These are phyloP conservation scores for Stichopus horrens DNA, from an alignment of 53 echinoderm and acorn worm genomes.

Conservation along the genomic window DNA sequence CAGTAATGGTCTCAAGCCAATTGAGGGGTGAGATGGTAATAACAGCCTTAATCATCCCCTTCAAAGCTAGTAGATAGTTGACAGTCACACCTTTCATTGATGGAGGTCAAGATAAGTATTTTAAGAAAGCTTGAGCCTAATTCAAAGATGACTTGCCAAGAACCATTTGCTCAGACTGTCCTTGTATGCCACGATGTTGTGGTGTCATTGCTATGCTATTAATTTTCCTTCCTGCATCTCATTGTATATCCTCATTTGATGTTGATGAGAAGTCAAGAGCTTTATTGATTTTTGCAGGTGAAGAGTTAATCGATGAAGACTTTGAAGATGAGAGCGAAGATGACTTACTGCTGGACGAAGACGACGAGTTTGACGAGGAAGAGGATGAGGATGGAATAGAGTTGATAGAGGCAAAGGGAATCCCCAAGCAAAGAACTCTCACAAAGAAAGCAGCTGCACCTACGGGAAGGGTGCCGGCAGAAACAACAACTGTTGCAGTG, in stretches of 20 bases:
- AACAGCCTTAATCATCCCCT: too few relatives aligned
- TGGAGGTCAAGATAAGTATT: too few relatives aligned
- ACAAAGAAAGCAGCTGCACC: background rate
- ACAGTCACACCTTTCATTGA: too few relatives aligned
- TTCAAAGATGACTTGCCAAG: background rate
- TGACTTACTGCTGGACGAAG: conserved; percentile 15
- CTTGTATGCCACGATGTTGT: background rate
- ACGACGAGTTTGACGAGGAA: background rate
- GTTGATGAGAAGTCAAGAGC: background rate
- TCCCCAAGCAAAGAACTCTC: conserved; percentile 10
- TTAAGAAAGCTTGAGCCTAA: background rate
- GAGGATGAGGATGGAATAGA: conserved; percentile 8
- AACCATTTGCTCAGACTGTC: background rate
- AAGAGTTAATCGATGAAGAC: conserved; percentile 21
- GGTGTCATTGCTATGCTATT: too few relatives aligned
- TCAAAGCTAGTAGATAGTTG: too few relatives aligned
- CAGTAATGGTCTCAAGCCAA: too few relatives aligned
- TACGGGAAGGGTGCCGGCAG: background rate
- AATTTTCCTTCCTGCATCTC: too few relatives aligned
- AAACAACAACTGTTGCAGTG: background rate
- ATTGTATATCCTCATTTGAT: too few relatives aligned
- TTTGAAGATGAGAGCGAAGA: conserved; percentile 36
- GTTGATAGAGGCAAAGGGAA: conserved; percentile 12
- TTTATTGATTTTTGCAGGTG: background rate
- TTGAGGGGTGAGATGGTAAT: too few relatives aligned